Conservation (phyloP, 1,140 invertebrate species). For the Scaptodrosophila lebanonensis region DNA sequence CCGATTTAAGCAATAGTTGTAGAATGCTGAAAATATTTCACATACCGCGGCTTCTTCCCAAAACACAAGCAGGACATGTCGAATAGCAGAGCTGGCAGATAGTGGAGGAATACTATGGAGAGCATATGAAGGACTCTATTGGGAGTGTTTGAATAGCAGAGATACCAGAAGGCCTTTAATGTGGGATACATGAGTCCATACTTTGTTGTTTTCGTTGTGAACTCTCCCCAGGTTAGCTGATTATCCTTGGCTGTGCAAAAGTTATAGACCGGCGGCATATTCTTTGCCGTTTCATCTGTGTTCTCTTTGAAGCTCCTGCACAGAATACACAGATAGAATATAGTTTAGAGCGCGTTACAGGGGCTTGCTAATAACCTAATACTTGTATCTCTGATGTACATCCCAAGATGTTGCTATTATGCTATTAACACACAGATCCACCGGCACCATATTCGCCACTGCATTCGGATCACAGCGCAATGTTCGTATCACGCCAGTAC, state of each 20-base stretch:
- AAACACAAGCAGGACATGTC: slow-evolving; percentile 81
- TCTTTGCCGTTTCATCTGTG: no score
- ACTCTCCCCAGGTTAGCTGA: slow-evolving; percentile 82
- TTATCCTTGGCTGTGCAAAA: slow-evolving; percentile 83
- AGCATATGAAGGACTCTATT: slow-evolving; percentile 78
- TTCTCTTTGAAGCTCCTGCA: no score
- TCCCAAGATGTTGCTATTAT: slow-evolving; percentile 86
- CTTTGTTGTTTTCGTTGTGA: slow-evolving; percentile 77
- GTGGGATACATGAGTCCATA: slow-evolving; percentile 79
- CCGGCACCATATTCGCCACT: slow-evolving; percentile 90
- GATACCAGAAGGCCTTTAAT: slow-evolving; percentile 79
- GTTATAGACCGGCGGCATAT: slow-evolving; percentile 84
- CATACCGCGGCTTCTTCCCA: slow-evolving; percentile 82
- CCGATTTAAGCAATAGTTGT: no score
- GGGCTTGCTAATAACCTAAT: no score
- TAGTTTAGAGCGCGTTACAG: no score
- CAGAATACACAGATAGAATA: no score
- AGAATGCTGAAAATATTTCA: slow-evolving; percentile 19
- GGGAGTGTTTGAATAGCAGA: slow-evolving; percentile 44
- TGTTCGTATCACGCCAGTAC: slow-evolving; percentile 85
- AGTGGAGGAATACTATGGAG: slow-evolving; percentile 80
- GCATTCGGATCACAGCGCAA: slow-evolving; percentile 82
- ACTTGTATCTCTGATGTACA: slow-evolving; percentile 79
- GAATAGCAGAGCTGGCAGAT: slow-evolving; percentile 83
- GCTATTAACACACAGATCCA: slow-evolving; percentile 90